Evolutionary conservation across 2,888 invertebrate genomes (phyloP), one percentile per base, ranked within the genome.

Genomic region (Pocota personata): DNA sequence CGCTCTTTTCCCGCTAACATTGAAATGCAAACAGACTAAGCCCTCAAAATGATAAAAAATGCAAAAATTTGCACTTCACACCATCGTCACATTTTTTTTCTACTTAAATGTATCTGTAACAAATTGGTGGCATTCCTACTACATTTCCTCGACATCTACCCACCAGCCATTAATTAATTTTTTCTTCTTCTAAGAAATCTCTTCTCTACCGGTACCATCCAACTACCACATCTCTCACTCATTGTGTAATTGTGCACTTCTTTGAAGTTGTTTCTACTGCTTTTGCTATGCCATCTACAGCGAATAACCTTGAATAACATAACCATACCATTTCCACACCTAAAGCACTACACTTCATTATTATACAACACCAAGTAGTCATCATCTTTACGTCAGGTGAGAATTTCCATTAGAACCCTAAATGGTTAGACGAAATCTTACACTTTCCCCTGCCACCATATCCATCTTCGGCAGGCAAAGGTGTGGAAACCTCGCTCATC

Each of bases 371-470:
- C 40, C 64, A 43, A 66, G 79, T 60, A 73, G 64, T 73, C 72
- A 66, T 73, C 66, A 58, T 57, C 66, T 73, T 64, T 66, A 50
- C 43, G 66, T 50, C 66, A 66, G 79, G 66, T 73, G 73, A 57
- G 79, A 80, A 80, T 73, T 73, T 73, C 46, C 73, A 80, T 73
- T 80, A 80, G 58, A 66, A 58, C 66, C 72, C 58, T 73, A 80
- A 73, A 72, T 73, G 30, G 64, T 64, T 48, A 24, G 14, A 48
- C 8, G 8, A 32, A 46, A 55, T 67, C 37, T 67, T 14, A 50
- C 66, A 67, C 67, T 19, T 35, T 14, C 21, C 64, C 40, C 40
- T 24, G 6, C 10, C 12, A 6, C n/a, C 55, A 14, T 46, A 64
- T 64, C 48, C 48, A 64, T 62, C 62, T 46, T 46, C 12, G 64